Base-by-base conservation (phyloP, 2,888 invertebrate species). In the Dolomedes plantarius region DNA sequence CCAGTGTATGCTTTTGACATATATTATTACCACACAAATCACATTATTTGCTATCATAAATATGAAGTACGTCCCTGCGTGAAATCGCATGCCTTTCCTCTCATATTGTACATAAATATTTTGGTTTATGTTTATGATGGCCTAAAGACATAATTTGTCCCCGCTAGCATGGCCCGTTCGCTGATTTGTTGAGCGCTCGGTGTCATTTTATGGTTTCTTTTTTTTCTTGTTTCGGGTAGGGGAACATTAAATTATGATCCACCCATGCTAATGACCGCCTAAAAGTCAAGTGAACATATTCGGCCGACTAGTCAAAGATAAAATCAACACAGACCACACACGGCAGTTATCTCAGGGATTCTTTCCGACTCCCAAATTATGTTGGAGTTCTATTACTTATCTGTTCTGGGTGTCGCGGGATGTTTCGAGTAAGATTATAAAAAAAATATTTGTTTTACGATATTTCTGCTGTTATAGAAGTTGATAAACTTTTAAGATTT, bases 291-390 rank as follows among this genome's bases (percentile, higher is more conserved):
- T 77, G 72, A 85, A 85, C 76, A 82, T 75, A 39, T 41, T 29
- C 75, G 28, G 68, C 50, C 77, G 65, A 39, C 36, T 32, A 82
- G 71, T 72, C 69, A 46, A 56, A 85, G 85, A 85, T 85, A 85
- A 85, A 85, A 78, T 78, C 85, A 72, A 74, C 78, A 71, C 31
- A 68, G 78, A 78, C 85, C 78, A 78, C 78, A 78, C 78, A 41
- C 73, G 56, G 13, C 27, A 27, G 29, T 81, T 73, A 27, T n/a
- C n/a, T n/a, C n/a, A n/a, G n/a, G n/a, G n/a, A n/a, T n/a, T n/a
- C n/a, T n/a, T n/a, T n/a, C n/a, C n/a, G n/a, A n/a, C n/a, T n/a
- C n/a, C n/a, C n/a, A n/a, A n/a, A n/a, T n/a, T n/a, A n/a, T n/a
- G n/a, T n/a, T n/a, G n/a, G n/a, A n/a, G n/a, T n/a, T n/a, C n/a